Percentiles rank a stretch among this genome's conserved stretches.
These are phyloP conservation scores for Ochropleura leucogaster DNA, from an alignment of 2,888 invertebrate genomes.

Conservation along the genomic window DNA sequence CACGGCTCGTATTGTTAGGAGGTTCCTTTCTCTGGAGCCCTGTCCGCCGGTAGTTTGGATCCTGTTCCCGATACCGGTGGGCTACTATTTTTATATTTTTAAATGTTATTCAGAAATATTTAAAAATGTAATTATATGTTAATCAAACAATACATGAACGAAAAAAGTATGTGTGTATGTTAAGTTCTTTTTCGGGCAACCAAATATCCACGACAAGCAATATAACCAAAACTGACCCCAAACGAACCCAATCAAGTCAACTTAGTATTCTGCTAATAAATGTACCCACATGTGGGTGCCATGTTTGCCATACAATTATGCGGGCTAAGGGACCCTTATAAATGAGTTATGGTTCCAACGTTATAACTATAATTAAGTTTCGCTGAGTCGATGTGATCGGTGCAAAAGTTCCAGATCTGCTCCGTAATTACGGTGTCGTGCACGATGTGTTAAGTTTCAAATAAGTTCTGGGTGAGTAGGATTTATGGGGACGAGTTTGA, in stretches of 20 bases:
- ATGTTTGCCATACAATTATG: slow-evolving; percentile 43
- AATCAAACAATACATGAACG: too few relatives aligned
- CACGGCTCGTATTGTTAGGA: too few relatives aligned
- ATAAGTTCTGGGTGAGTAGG: slow-evolving; percentile 24
- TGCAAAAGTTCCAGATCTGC: slow-evolving; percentile 34
- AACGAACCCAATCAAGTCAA: slow-evolving; percentile 37
- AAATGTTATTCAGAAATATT: too few relatives aligned
- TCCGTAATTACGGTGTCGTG: slow-evolving; percentile 33
- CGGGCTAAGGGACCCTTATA: slow-evolving; percentile 34
- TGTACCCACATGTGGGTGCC: background rate
- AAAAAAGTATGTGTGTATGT: too few relatives aligned
- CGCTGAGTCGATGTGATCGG: slow-evolving; percentile 28
- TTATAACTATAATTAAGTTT: slow-evolving; percentile 51
- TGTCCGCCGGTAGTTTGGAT: too few relatives aligned
- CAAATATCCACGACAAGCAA: background rate
- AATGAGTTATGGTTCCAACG: slow-evolving; percentile 49
- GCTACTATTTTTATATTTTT: too few relatives aligned
- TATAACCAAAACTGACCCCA: slow-evolving; percentile 6
- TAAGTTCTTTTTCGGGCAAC: background rate
- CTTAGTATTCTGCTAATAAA: slow-evolving; percentile 45
- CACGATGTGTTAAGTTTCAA: slow-evolving; percentile 9
- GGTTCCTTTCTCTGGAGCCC: too few relatives aligned
- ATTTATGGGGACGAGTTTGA: slow-evolving; percentile 17
- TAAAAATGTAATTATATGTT: too few relatives aligned
- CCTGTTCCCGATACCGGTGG: too few relatives aligned